A percentile compares a stretch with the other conserved stretches of the same genome.
phyloP scores from a whole-genome alignment of 1,140 invertebrate species.

The Subanguina moxae region DNA sequence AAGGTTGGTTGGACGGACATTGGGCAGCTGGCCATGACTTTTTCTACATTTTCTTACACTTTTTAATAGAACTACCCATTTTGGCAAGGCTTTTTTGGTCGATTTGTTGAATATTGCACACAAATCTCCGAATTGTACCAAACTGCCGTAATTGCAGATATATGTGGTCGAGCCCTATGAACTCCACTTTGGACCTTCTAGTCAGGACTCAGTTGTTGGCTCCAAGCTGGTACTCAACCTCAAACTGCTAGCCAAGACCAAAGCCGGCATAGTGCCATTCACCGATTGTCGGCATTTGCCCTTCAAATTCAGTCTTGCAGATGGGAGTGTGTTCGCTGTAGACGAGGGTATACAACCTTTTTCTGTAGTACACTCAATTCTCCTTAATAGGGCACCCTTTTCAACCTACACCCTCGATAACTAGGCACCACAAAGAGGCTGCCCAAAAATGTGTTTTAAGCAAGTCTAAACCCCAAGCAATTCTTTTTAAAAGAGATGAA shows the following conservation, averaged over 20 bases:
- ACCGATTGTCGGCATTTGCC: slow-evolving; percentile 43
- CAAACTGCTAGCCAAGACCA: slow-evolving; percentile 47
- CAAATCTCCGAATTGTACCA: not conserved
- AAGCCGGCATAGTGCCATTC: slow-evolving; percentile 29
- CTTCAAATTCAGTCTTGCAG: slow-evolving; percentile 25
- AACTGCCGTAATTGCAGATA: slow-evolving; percentile 49
- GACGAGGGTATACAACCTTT: slow-evolving; percentile 21
- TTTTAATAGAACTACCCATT: no score
- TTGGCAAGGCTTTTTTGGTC: no score
- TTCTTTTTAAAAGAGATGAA: no score
- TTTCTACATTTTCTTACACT: no score
- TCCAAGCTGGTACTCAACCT: slow-evolving; percentile 59
- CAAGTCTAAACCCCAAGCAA: no score
- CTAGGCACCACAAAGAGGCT: no score
- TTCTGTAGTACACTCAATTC: no score
- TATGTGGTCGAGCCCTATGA: slow-evolving; percentile 59
- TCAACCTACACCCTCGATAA: no score
- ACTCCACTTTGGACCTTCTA: slow-evolving; percentile 59
- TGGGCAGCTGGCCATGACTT: no score
- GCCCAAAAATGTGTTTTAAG: no score
- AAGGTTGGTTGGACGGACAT: slow-evolving; percentile 49
- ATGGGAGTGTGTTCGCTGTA: slow-evolving; percentile 19
- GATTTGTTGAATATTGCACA: no score
- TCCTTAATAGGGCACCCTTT: no score
- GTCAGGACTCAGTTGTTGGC: slow-evolving; percentile 60